Evolutionary conservation across 1,140 invertebrate genomes (phyloP).

Genomic region (Procambarus clarkii): DNA sequence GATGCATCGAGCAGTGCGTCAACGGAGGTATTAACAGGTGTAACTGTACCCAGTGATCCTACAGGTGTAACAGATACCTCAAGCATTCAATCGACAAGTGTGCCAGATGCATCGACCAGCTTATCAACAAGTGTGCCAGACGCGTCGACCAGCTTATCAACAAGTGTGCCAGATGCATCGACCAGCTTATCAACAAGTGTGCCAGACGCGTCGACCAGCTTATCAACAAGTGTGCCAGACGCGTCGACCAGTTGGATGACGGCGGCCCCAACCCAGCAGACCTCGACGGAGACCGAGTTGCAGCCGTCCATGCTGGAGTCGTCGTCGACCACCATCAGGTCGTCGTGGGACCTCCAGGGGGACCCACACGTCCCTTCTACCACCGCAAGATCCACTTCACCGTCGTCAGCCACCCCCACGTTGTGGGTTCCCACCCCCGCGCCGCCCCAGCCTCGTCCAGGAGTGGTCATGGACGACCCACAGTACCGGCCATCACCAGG

Average conservation of each 20-base stretch:
- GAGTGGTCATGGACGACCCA: conserved; percentile 52
- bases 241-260: background rate
- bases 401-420: conserved; percentile 66
- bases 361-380: background rate
- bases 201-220: background rate
- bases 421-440: background rate
- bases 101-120: too few species aligned
- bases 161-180: too few species aligned
- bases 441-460: conserved; percentile 29
- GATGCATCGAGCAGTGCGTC: too few species aligned
- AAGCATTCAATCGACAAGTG: too few species aligned
- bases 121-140: too few species aligned
- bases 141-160: background rate
- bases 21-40: too few species aligned
- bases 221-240: too few species aligned
- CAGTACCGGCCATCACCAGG: conserved; percentile 52
- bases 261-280: background rate
- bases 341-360: background rate
- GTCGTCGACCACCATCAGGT: background rate
- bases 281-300: background rate
- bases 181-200: background rate
- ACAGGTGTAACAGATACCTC: too few species aligned
- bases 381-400: conserved; percentile 72
- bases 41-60: too few species aligned
- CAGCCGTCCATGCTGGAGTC: conserved; percentile 38